Evolutionary conservation across 2,888 invertebrate species (phyloP).

Genomic region (Hirtodrosophila trivittata): DNA sequence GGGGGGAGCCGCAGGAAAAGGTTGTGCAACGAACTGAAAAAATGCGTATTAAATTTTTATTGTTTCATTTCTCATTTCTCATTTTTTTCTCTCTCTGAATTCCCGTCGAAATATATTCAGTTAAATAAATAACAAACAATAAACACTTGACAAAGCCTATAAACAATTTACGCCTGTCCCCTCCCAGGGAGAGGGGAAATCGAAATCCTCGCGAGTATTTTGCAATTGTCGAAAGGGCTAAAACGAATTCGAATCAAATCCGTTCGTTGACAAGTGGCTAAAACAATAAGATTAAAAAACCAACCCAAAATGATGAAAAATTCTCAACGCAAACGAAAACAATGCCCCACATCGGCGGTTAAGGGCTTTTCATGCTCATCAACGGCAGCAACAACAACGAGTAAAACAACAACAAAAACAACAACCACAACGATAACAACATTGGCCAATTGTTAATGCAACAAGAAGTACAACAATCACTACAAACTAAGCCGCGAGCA

Average conservation of each 20-base stretch:
- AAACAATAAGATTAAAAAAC: conserved; percentile 71
- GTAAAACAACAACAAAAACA: conserved; percentile 5
- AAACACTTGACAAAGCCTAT: conserved; percentile 50
- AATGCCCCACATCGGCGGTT: conserved; percentile 18
- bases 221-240: conserved; percentile 38
- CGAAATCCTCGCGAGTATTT: conserved; percentile 10
- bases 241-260: conserved; percentile 40
- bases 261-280: conserved; percentile 62
- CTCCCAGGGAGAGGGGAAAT: conserved; percentile 6
- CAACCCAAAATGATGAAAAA: conserved; percentile 26
- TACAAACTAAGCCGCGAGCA: conserved; percentile 31
- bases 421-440: conserved; percentile 22
- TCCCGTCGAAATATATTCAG: conserved; percentile 43
- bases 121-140: conserved; percentile 54
- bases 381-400: conserved; percentile 8
- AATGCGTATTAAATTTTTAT: conserved; percentile 60
- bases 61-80: conserved; percentile 28
- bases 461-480: conserved; percentile 51
- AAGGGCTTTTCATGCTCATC: conserved; percentile 10
- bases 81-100: conserved; percentile 13
- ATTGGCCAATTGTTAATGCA: conserved; percentile 35
- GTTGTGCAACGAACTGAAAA: conserved; percentile 33
- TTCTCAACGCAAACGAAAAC: conserved; percentile 13
- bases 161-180: conserved; percentile 43
- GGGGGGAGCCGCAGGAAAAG: background rate